Evolutionary conservation across 2,888 invertebrate genomes (phyloP), one percentile per base, ranked within the genome.

Genomic region (Gisinianus flammeolus): DNA sequence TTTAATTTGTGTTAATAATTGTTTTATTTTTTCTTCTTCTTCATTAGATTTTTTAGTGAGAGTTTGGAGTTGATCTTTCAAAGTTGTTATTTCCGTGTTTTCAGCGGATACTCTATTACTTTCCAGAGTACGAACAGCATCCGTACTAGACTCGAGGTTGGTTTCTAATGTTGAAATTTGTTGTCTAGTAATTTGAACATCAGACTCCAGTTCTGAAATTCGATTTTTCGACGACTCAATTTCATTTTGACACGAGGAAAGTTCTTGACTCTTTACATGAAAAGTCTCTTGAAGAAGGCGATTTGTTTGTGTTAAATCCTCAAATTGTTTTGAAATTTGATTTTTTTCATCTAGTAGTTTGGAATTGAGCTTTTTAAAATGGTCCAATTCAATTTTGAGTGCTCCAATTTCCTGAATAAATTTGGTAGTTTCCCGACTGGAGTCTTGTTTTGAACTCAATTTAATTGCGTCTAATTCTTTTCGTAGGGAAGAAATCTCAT

Each of bases 331-430:
- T 24, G 54, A 24, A 16, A 67, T 22, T 26, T 35, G 19, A 44
- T 58, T 22, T 69, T 74, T 74, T 66, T 78, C 73, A 8, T 74
- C 78, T 69, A 75, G 58, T 30, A 78, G 31, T 58, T 33, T 69
- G 8, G 56, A 56, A 24, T 54, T 68, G 6, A 58, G 30, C 3
- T 30, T 22, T 58, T 76, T 58, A 22, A 44, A 58, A 30, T 70
- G 52, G 4, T 26, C 22, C 19, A 69, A 22, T 54, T 76, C 54
- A 30, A 31, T 28, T 68, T 68, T 35, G 4, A 68, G 33, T 24
- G 35, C 68, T 22, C 44, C 68, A 26, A 68, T 72, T n/a, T 28
- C 58, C 31, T 62, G 72, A 33, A 10, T 26, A n/a, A 56, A 28
- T 71, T 52, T 28, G 26, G 62, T 62, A 1, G 28, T 28, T 26